phyloP scores from a whole-genome alignment of 2,888 invertebrate species.

The Acleris laterana region DNA sequence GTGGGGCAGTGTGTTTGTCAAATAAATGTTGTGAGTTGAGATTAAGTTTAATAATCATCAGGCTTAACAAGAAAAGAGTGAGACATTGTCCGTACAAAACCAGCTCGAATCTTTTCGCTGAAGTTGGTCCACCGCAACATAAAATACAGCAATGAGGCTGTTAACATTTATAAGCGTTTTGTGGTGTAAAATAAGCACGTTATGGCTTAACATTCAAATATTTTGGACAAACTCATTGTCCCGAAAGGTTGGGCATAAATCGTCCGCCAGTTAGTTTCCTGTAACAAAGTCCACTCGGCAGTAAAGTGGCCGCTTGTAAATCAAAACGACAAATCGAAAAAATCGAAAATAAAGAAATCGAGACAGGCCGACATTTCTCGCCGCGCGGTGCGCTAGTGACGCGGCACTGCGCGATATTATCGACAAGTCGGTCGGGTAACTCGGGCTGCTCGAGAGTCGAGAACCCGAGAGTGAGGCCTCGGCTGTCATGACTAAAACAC shows the following conservation, averaged over 20 bases:
- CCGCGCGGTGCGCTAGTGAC: slow-evolving; percentile 60
- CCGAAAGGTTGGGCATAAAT: slow-evolving; percentile 73
- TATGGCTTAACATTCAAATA: slow-evolving; percentile 74
- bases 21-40: not conserved
- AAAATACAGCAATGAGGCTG: slow-evolving; percentile 59
- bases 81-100: slow-evolving; percentile 29
- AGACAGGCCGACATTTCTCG: slow-evolving; percentile 66
- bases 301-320: slow-evolving; percentile 80
- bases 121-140: slow-evolving; percentile 34
- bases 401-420: slow-evolving; percentile 45
- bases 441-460: not conserved
- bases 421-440: slow-evolving; percentile 44
- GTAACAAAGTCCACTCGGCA: slow-evolving; percentile 79
- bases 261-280: slow-evolving; percentile 72
- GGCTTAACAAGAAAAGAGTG: not conserved
- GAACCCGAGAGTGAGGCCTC: not conserved
- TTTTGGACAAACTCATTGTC: slow-evolving; percentile 74
- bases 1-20: no score
- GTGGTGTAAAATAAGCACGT: slow-evolving; percentile 58
- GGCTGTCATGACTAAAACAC: not conserved
- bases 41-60: slow-evolving; percentile 1
- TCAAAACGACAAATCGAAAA: slow-evolving; percentile 79
- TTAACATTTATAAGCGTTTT: slow-evolving; percentile 49
- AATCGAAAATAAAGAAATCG: slow-evolving; percentile 67
- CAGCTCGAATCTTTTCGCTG: slow-evolving; percentile 18